These are phyloP conservation scores for Drosophila eohydei DNA, from an alignment of 2,888 invertebrate genomes.

Conservation along the genomic window DNA sequence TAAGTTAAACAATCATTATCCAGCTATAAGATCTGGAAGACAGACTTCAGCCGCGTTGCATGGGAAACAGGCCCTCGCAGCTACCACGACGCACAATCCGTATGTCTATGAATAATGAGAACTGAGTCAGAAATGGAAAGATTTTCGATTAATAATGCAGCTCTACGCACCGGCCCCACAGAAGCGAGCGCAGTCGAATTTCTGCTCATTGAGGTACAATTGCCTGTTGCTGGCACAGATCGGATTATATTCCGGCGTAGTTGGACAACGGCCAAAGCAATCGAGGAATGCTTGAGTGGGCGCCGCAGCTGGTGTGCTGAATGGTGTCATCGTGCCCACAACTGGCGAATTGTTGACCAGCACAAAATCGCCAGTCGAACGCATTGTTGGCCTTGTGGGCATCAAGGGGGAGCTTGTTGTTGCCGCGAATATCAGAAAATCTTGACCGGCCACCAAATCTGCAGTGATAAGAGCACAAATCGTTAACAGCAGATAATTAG, in stretches of 20 bases:
- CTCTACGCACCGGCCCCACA: constrained; percentile 83
- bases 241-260: constrained; percentile 84
- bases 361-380: constrained; percentile 49
- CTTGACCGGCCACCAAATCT: constrained; percentile 33
- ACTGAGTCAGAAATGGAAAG: constrained; percentile 22
- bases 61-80: constrained; percentile 80
- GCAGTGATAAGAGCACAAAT: constrained; percentile 22
- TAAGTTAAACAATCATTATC: constrained; percentile 3
- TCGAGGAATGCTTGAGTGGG: constrained; percentile 66
- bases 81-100: constrained; percentile 80
- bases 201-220: constrained; percentile 81
- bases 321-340: constrained; percentile 66
- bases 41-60: constrained; percentile 73
- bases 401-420: constrained; percentile 21
- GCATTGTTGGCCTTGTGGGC: not conserved
- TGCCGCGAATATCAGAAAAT: constrained; percentile 50
- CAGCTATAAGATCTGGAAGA: not conserved
- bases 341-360: constrained; percentile 74
- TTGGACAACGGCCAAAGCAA: constrained; percentile 81
- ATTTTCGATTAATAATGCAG: not conserved
- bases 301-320: constrained; percentile 49
- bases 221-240: constrained; percentile 82
- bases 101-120: constrained; percentile 67
- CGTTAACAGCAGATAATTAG: constrained; percentile 6
- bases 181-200: constrained; percentile 80